Evolutionary conservation across 2,888 invertebrate genomes (phyloP), one percentile per base, ranked within the genome.

Genomic region (Cosmia trapezina): DNA sequence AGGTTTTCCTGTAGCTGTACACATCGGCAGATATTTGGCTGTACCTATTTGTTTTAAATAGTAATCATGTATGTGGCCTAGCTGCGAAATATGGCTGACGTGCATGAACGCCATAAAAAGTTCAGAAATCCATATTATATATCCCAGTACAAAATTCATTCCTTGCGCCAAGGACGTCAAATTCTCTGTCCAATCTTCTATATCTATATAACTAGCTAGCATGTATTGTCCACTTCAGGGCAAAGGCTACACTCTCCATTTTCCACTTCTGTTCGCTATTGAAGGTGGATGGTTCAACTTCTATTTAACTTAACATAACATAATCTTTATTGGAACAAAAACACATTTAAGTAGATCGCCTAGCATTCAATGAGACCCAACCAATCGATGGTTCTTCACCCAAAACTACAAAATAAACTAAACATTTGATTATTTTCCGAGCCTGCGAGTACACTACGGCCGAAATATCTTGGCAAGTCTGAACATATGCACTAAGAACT

Each of bases 1-100:
- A 51, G n/a, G 28, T 70, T 70, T 59, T 77, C 77, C 43, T 51
- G 37, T 41, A 47, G 22, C 22, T 19, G 22, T 28, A 12, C 33
- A 14, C 11, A 17, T 56, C 1, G 11, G 4, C n/a, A 17, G 17
- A 0, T 66, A 68, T 57, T 76, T 57, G 9, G 19, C 14, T 49
- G 33, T 49, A 28, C 28, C 28, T 28, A 57, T 45, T 68, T 28
- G n/a, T 41, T 70, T 73, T 43, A 8, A 33, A 28, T 28, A 43
- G 28, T 37, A 17, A 17, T 17, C 45, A 49, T 65, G 17, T 49
- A 49, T 19, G 22, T 49, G 17, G 22, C 41, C 14, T n/a, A 43
- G 19, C 12, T 57, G 9, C 17, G 17, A 68, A 67, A 28, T 33
- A 33, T 49, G 14, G 33, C 9, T 77, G n/a, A 37, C n/a, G 22